Base-by-base conservation (phyloP, 2,888 invertebrate species). In the Rhagium mordax region DNA sequence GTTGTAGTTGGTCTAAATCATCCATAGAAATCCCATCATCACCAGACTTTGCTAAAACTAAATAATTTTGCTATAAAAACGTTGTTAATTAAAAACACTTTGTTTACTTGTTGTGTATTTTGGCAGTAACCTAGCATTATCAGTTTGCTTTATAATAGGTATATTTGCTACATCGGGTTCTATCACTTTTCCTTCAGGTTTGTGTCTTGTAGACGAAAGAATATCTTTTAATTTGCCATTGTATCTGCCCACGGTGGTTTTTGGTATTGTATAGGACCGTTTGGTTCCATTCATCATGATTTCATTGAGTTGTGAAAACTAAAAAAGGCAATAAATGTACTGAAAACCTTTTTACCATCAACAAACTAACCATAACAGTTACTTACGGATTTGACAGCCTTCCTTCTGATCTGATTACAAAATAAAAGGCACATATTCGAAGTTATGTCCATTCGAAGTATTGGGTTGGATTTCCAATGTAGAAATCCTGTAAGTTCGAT, bases 1-100 rank as follows among this genome's bases (percentile, higher is more conserved):
- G 88, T 86, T 98, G 98, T 8, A 98, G 88, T 1, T 92, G 91
- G 86, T 98, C 97, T 60, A 98, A 89, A 85, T 98, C 97, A 81
- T 98, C 97, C 90, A 96, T 94, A 16, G 93, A 94, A 74, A 97
- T 92, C 3, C 92, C 92, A 83, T 96, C 96, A 72, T 94, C 94
- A 1, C 91, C 89, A 33, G 92, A 90, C 69, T 94, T 90, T 10
- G 91, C 90, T 61, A 95, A 87, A 21, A 94, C 91, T 84, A 73
- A 74, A 60, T 53, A 64, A 29, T 72, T 62, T 15, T 55, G 15
- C 55, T 24, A 13, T 7, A 10, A 33, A 29, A 33, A 29, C 18
- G 10, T 24, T 20, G 1, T 15, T 41, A 53, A 48, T 59, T 0
- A 47, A 49, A 18, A 48, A 33, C 6, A 13, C 3, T 18, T 15